These are phyloP conservation scores for Platycercus adscitus DNA, from an alignment of 2,113 vertebrate species.

Conservation along the genomic window DNA sequence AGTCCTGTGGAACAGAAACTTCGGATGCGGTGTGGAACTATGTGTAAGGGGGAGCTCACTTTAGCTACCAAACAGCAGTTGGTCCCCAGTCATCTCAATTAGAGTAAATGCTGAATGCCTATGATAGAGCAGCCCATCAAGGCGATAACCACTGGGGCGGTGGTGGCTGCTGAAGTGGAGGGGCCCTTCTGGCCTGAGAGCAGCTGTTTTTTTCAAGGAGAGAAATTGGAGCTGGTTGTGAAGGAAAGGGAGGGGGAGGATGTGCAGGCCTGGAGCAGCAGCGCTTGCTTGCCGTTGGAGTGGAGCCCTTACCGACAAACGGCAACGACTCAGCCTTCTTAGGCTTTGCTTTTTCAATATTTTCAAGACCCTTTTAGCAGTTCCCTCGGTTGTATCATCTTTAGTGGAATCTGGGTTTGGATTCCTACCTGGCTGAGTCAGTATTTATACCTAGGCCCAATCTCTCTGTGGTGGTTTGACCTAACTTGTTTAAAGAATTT, in stretches of 20 bases:
- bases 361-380: neutral
- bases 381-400: neutral
- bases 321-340: neutral
- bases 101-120: neutral
- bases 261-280: neutral
- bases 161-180: neutral
- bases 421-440: constrained; percentile 16
- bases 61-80: neutral
- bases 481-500: constrained; percentile 41
- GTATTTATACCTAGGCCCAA: neutral
- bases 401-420: neutral
- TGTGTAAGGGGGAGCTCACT: neutral
- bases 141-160: neutral
- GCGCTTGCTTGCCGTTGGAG: neutral
- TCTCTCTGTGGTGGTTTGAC: constrained; percentile 24
- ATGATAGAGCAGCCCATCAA: neutral
- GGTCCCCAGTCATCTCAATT: neutral
- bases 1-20: neutral
- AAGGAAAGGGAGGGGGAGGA: neutral
- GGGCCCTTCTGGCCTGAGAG: neutral
- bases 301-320: neutral
- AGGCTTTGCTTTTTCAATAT: neutral
- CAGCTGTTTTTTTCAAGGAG: constrained; percentile 25
- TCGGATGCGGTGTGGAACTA: neutral
- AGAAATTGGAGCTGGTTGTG: constrained; percentile 40